Evolutionary conservation across 2,113 vertebrate genomes (phyloP), one percentile per base, ranked within the genome.

Genomic region (Caretta caretta): DNA sequence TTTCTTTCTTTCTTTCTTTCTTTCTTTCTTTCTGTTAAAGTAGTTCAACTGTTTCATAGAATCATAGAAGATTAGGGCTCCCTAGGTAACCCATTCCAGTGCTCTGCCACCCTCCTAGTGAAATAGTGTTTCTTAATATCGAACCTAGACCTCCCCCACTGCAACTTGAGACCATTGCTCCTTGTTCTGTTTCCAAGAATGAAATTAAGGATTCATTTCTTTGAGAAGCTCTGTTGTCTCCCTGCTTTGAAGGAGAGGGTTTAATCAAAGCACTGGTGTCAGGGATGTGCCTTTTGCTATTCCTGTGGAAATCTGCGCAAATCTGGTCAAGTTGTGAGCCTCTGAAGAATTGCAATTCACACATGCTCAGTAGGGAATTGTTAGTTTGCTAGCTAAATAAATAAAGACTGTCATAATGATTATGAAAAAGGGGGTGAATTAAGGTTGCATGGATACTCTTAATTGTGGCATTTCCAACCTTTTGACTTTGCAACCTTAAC

Each of bases 231-330:
- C n/a, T 75, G 35, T 17, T 72, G 10, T 19, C 14, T 38, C n/a
- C 20, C 16, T 4, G 19, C 65, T 17, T 38, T 72, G n/a, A 72
- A 22, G n/a, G 9, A 75, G 69, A 19, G 14, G 14, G 11, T 59
- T 31, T 92, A 94, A 82, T 93, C 48, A 12, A 87, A 94, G 93
- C 92, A 90, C 62, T 48, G 92, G 81, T 51, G 82, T 94, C 82
- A 90, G n/a, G 12, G 65, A 25, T 31, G 27, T 62, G 59, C 59
- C 31, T 16, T 62, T 31, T 69, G 48, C 13, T 88, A 10, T 48
- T 90, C 75, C 53, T 87, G 59, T 81, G 82, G 87, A 89, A 96
- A 91, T 38, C 24, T 87, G 94, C 46, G 27, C 31, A 83, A 86
- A 85, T 80, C n/a, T 87, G 80, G 27, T 84, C 84, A 54, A 81